These are phyloP conservation scores for Mixornis gularis DNA, from an alignment of 2,113 vertebrate genomes.

Conservation along the genomic window DNA sequence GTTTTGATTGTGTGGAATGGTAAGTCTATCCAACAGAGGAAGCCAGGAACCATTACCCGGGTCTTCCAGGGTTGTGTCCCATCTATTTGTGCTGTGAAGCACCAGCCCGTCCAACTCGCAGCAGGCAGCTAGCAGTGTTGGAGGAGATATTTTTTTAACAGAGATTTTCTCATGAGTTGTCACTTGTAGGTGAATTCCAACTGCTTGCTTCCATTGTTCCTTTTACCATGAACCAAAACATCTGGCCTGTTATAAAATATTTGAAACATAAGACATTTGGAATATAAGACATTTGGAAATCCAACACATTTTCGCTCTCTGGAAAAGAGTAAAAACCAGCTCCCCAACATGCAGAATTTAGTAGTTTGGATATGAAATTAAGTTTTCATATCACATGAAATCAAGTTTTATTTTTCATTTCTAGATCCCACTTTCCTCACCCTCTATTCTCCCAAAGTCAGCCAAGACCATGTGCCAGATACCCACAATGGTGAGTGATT, in stretches of 20 bases:
- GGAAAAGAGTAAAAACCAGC: background rate
- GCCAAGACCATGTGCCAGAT: background rate
- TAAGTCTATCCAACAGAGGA: background rate
- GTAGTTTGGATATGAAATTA: background rate
- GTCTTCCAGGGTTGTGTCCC: background rate
- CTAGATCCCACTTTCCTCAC: background rate
- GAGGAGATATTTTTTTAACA: accelerated
- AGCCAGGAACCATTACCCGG: background rate
- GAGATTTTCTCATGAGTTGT: background rate
- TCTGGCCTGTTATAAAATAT: background rate
- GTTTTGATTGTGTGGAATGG: background rate
- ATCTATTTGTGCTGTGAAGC: background rate
- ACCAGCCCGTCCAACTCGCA: accelerated
- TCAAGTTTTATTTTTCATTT: background rate
- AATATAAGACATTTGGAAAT: background rate
- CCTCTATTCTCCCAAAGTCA: background rate
- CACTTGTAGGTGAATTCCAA: background rate
- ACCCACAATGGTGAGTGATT: accelerated
- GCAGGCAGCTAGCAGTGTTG: background rate
- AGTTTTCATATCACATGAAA: background rate
- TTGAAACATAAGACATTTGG: too few species aligned
- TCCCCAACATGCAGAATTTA: background rate
- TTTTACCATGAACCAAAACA: background rate
- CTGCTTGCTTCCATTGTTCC: too few species aligned
- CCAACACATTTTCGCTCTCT: background rate